phyloP scores from a whole-genome alignment of 2,797 vertebrate genomes.

The Psittacula derbiana region DNA sequence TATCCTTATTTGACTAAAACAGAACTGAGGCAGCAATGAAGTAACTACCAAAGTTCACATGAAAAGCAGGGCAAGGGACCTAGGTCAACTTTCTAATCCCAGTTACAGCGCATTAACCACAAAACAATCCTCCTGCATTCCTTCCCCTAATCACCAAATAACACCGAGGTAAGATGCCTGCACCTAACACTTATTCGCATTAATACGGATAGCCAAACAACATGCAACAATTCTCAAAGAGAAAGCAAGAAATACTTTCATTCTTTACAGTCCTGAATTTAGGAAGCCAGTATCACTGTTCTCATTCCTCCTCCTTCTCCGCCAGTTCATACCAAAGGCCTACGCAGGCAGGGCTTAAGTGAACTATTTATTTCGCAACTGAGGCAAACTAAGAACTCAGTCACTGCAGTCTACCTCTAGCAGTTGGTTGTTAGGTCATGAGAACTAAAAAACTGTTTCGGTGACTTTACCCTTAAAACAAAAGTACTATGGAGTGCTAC shows the following conservation, averaged over 20 bases:
- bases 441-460: neutral
- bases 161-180: neutral
- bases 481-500: neutral
- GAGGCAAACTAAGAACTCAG: neutral
- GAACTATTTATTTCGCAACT: neutral
- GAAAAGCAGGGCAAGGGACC: neutral
- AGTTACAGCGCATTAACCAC: neutral
- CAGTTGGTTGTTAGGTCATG: neutral
- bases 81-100: neutral
- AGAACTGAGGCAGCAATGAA: neutral
- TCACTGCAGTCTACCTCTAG: neutral
- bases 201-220: neutral
- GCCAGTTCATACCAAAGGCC: neutral
- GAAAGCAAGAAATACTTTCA: neutral
- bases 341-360: neutral
- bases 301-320: neutral
- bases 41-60: neutral
- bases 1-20: neutral
- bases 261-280: neutral
- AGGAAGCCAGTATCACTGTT: neutral
- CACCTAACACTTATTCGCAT: accelerated
- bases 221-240: neutral
- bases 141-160: neutral
- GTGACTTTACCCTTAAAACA: neutral
- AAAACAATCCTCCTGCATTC: neutral